A percentile compares a stretch with the other conserved stretches of the same genome.
phyloP scores from a whole-genome alignment of 1,140 invertebrate genomes.

The Zaprionus nigranus region DNA sequence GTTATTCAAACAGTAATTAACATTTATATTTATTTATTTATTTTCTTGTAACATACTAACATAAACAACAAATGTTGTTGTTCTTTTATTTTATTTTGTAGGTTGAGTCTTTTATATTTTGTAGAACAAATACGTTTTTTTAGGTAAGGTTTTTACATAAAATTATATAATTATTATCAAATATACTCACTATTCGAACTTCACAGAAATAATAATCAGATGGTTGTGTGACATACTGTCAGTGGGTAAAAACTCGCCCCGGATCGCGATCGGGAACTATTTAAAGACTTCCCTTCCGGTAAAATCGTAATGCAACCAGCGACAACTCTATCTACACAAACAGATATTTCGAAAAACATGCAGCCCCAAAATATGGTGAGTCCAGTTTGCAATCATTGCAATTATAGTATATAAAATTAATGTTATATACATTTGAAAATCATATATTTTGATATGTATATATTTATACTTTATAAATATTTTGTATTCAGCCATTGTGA shows the following conservation, averaged over 20 bases:
- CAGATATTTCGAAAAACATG: slow-evolving; percentile 70
- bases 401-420: too few species aligned
- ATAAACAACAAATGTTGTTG: not conserved
- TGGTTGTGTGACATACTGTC: slow-evolving; percentile 66
- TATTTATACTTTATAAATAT: not conserved
- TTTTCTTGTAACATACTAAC: not conserved
- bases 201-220: slow-evolving; percentile 42
- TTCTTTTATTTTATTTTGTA: not conserved
- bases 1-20: too few species aligned
- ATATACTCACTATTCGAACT: not conserved
- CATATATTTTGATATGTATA: not conserved
- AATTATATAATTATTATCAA: not conserved
- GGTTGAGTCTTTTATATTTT: slow-evolving; percentile 5
- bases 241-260: slow-evolving; percentile 50
- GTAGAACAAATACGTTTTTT: slow-evolving; percentile 8
- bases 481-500: not conserved
- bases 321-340: slow-evolving; percentile 57
- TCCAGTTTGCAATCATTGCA: not conserved
- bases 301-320: slow-evolving; percentile 73
- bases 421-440: too few species aligned
- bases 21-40: not conserved
- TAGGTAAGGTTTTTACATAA: slow-evolving; percentile 22
- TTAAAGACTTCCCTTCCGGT: slow-evolving; percentile 46
- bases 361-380: slow-evolving; percentile 82
- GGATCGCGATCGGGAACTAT: slow-evolving; percentile 21